Evolutionary conservation across 2,113 vertebrate genomes (phyloP).

Genomic region (Edolisoma coerulescens): DNA sequence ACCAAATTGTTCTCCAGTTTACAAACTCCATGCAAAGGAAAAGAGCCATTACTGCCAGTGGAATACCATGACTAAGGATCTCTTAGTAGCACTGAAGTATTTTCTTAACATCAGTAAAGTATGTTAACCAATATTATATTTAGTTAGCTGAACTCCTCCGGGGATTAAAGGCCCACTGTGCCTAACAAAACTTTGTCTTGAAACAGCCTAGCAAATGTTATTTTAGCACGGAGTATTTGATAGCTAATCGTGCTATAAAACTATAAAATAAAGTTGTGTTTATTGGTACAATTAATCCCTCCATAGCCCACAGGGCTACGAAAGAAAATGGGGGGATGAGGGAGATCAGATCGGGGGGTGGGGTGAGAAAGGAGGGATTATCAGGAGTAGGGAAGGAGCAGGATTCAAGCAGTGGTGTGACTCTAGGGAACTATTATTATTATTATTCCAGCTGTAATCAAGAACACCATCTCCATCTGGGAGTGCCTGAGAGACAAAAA

Average conservation of each 20-base stretch:
- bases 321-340: constrained; percentile 4
- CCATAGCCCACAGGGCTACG: constrained; percentile 21
- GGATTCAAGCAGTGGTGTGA: not conserved
- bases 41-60: not conserved
- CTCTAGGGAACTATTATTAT: not conserved
- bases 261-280: constrained; percentile 62
- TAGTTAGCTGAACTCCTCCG: constrained; percentile 45
- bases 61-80: not conserved
- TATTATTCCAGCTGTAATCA: not conserved
- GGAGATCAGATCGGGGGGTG: not conserved
- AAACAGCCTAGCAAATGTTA: constrained; percentile 51
- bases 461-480: not conserved
- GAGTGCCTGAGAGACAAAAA: not conserved
- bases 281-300: constrained; percentile 66
- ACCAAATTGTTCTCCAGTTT: not conserved
- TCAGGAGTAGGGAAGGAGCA: not conserved
- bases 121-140: constrained; percentile 66
- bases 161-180: constrained; percentile 57
- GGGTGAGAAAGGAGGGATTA: not conserved
- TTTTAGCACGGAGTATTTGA: constrained; percentile 59
- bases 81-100: not conserved
- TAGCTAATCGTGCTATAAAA: constrained; percentile 60
- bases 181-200: constrained; percentile 60
- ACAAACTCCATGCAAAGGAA: not conserved
- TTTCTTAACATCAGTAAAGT: constrained; percentile 63